Evolutionary conservation across 2,797 vertebrate species (phyloP), one percentile per base, ranked within the genome.

Genomic region (Rhinichthys osculus): DNA sequence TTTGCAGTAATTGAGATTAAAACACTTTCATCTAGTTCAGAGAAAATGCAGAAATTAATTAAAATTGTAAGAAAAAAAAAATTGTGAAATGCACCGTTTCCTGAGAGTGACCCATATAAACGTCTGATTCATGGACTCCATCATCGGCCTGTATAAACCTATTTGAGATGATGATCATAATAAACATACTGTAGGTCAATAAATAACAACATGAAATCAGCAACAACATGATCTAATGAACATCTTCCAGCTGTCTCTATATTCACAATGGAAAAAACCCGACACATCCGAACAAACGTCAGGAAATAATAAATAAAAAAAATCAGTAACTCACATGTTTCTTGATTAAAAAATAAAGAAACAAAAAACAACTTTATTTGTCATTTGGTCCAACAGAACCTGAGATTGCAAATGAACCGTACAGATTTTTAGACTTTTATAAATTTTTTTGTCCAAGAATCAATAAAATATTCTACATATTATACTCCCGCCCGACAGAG

Each of bases 311-410:
- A 19, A 19, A 52, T 0, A 50, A 50, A 17, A 50, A 47, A 30
- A 4, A 11, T 1, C 27, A 77, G 30, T 5, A 27, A 57, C 30
- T 50, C 82, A 3, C 7, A 9, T 21, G 42, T 57, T 70, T n/a
- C 16, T 78, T 71, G 86, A 91, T 95, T 96, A 97, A 77, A 77
- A 52, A 82, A 54, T 50, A 83, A 72, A n/a, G 19, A 77, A 84
- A 84, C 62, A 54, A 84, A 54, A 78, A 84, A 30, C 3, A 57
- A 94, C 88, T 97, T 97, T 97, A 99, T 99, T 99, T 98, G 97
- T 97, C 96, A 99, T 99, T 99, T 99, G 98, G 98, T 99, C 98
- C 98, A 19, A 95, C 88, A 94, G 97, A 99, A 98, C 98, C 98
- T 99, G 98, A 99, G 98, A 97, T 97, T 96, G 95, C 96, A 97